These are phyloP conservation scores for Polyergus mexicanus DNA, from an alignment of 1,140 invertebrate species.

Conservation along the genomic window DNA sequence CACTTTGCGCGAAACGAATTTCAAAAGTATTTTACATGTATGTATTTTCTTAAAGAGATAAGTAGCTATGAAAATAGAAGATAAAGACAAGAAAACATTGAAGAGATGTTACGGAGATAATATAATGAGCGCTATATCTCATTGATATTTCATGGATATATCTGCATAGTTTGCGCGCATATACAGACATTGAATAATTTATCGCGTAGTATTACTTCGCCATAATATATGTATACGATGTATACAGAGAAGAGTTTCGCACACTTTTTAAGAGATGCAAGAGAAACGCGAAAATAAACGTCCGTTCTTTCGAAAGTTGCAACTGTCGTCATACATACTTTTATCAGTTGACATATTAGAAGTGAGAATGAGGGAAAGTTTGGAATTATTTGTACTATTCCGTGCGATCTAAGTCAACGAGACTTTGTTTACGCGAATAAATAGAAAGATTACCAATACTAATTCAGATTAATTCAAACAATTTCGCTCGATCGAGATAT, in stretches of 20 bases:
- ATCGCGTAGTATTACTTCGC: slow-evolving; percentile 13
- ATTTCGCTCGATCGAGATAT: background rate
- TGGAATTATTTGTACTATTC: background rate
- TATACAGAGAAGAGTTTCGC: background rate
- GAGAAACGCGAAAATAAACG: slow-evolving; percentile 9
- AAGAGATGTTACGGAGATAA: background rate
- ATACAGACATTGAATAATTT: slow-evolving; percentile 31
- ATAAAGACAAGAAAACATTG: slow-evolving; percentile 1
- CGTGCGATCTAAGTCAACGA: background rate
- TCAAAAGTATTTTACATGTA: background rate
- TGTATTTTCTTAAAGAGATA: background rate
- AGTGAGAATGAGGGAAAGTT: slow-evolving; percentile 44
- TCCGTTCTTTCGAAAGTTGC: slow-evolving; percentile 29
- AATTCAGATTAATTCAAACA: background rate
- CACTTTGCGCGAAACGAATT: background rate
- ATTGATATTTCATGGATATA: background rate
- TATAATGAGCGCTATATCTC: slow-evolving; percentile 7
- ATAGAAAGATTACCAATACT: background rate
- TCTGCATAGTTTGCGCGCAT: background rate
- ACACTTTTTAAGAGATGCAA: slow-evolving; percentile 1
- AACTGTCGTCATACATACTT: background rate
- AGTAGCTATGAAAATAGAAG: background rate
- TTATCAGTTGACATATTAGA: slow-evolving; percentile 35
- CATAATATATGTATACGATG: background rate
- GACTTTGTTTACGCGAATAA: background rate